Percentiles rank a stretch among this genome's conserved stretches.
Evolutionary conservation across 2,888 invertebrate species (phyloP).

Genomic region (Trilocha varians): DNA sequence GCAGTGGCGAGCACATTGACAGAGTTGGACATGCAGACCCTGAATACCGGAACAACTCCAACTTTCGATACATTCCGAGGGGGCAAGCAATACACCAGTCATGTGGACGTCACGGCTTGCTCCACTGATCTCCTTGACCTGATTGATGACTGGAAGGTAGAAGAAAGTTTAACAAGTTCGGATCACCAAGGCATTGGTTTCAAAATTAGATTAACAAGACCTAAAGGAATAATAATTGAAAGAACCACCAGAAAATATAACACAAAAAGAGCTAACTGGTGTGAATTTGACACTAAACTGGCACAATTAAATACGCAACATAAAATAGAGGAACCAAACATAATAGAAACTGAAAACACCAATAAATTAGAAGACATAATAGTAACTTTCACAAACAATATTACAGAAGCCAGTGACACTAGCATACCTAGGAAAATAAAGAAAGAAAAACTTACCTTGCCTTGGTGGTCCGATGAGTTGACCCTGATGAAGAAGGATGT

Average conservation of each 20-base stretch:
- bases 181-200: conserved; percentile 5
- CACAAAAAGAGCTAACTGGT: too few species aligned
- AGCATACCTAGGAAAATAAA: too few species aligned
- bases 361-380: neutral
- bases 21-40: too few species aligned
- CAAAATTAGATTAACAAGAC: neutral
- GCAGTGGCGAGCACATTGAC: neutral
- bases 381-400: neutral
- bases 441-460: too few species aligned
- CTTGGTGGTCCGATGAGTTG: too few species aligned
- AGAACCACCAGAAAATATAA: conserved; percentile 5
- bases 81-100: too few species aligned
- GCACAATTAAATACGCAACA: neutral
- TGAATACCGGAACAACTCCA: neutral
- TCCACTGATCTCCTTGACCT: conserved; percentile 1
- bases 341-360: too few species aligned
- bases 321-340: conserved; percentile 1
- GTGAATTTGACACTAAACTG: neutral
- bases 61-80: too few species aligned
- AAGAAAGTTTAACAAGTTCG: too few species aligned
- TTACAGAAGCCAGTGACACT: too few species aligned
- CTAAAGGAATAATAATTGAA: neutral
- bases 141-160: conserved; percentile 8
- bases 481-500: too few species aligned
- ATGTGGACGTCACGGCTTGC: conserved; percentile 12